Evolutionary conservation across 2,113 vertebrate genomes (phyloP).

Genomic region (Murina feae): DNA sequence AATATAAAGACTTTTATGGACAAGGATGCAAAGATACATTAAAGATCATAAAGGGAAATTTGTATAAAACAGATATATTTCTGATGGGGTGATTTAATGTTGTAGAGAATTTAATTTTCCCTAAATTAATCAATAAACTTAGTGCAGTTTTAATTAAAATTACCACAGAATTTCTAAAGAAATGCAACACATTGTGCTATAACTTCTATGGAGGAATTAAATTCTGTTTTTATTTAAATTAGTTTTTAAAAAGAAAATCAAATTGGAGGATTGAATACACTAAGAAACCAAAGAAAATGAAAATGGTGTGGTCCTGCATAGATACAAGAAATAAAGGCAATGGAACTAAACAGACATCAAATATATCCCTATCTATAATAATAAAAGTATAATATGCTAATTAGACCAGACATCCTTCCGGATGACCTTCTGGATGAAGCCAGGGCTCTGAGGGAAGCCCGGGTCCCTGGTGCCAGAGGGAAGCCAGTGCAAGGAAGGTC

Average conservation of each 20-base stretch:
- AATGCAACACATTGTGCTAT: neutral
- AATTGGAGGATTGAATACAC: neutral
- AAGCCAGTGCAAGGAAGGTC: no score
- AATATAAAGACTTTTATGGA: neutral
- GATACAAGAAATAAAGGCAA: neutral
- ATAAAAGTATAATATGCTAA: no score
- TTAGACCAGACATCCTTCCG: no score
- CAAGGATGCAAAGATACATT: neutral
- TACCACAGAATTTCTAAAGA: neutral
- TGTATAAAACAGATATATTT: neutral
- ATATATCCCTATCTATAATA: neutral
- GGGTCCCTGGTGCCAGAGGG: no score
- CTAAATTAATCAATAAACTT: neutral
- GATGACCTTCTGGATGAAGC: no score
- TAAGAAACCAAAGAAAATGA: neutral
- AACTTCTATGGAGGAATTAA: neutral
- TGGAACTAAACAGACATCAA: neutral
- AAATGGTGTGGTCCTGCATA: neutral
- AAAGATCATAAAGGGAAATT: neutral
- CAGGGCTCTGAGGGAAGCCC: no score
- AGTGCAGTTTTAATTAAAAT: neutral
- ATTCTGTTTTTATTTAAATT: neutral
- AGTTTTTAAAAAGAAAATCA: neutral
- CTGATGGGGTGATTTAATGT: neutral
- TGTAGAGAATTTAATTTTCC: neutral